phyloP scores from a whole-genome alignment of 2,797 vertebrate species.

The Rhinatrema bivittatum region DNA sequence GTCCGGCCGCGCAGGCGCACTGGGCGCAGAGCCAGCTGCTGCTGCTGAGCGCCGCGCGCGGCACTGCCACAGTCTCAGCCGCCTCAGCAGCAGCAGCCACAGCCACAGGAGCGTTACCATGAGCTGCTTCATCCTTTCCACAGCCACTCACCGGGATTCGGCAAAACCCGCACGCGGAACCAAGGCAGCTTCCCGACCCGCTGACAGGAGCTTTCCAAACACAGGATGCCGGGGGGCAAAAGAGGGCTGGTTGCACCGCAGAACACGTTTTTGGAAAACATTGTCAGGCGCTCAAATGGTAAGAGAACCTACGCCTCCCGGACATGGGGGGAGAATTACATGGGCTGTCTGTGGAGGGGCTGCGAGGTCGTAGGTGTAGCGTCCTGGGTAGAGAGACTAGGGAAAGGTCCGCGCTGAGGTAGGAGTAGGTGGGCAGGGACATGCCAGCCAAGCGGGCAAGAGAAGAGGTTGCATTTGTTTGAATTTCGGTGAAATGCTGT shows the following conservation, averaged over 20 bases:
- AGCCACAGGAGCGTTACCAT: conserved; percentile 77
- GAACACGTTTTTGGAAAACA: conserved; percentile 97
- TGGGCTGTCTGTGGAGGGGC: no score
- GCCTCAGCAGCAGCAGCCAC: conserved; percentile 61
- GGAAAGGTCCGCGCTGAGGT: no score
- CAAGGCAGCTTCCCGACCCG: conserved; percentile 35
- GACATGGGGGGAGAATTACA: no score
- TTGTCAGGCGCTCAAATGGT: conserved; percentile 93
- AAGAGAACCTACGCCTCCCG: conserved; percentile 59
- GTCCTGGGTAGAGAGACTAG: no score
- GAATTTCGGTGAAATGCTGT: no score
- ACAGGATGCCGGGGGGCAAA: conserved; percentile 95
- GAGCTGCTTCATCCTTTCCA: conserved; percentile 69
- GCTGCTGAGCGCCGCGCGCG: conserved; percentile 44
- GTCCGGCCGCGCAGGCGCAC: conserved; percentile 55
- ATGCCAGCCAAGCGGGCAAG: no score
- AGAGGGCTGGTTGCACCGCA: conserved; percentile 96
- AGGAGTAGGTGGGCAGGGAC: no score
- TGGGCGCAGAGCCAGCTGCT: conserved; percentile 41
- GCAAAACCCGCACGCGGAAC: conserved; percentile 30
- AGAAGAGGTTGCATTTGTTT: no score
- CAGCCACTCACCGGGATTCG: conserved; percentile 53
- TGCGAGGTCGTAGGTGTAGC: no score
- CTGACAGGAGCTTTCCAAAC: conserved; percentile 47
- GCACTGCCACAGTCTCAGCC: conserved; percentile 59